Percentiles rank a stretch among this genome's conserved stretches.
Evolutionary conservation across 2,113 vertebrate species (phyloP).

Genomic region (Rhinoderma darwinii): DNA sequence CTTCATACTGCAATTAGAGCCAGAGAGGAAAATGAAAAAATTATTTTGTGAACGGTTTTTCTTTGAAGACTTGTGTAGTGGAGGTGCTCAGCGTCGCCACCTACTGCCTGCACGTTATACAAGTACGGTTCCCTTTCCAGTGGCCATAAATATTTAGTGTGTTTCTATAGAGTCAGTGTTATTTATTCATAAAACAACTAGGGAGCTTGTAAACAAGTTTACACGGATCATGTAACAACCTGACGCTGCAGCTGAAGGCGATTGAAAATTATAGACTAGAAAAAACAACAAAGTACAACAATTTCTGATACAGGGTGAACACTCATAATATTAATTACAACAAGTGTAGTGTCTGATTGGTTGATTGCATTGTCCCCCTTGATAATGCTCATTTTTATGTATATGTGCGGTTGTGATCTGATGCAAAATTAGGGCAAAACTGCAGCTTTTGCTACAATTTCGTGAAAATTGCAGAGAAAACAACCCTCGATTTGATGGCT

Average conservation of each 20-base stretch:
- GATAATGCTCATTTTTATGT: too few species aligned
- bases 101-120: not conserved
- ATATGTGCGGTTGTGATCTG: too few species aligned
- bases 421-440: too few species aligned
- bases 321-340: too few species aligned
- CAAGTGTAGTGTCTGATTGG: too few species aligned
- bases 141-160: not conserved
- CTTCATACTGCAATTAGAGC: not conserved
- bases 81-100: not conserved
- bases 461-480: too few species aligned
- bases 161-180: not conserved
- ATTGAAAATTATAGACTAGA: not conserved
- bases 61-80: not conserved
- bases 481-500: too few species aligned
- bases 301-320: too few species aligned
- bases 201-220: constrained; percentile 7
- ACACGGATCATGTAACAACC: not conserved
- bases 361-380: too few species aligned
- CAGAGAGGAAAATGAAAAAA: not conserved
- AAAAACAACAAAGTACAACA: not conserved
- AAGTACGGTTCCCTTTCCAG: not conserved
- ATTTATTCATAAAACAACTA: not conserved
- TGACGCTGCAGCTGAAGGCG: not conserved
- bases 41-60: not conserved
- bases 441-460: too few species aligned